A percentile compares a stretch with the other conserved stretches of the same genome.
phyloP scores from a whole-genome alignment of 2,888 invertebrate genomes.

The Habrosyne pyritoides region DNA sequence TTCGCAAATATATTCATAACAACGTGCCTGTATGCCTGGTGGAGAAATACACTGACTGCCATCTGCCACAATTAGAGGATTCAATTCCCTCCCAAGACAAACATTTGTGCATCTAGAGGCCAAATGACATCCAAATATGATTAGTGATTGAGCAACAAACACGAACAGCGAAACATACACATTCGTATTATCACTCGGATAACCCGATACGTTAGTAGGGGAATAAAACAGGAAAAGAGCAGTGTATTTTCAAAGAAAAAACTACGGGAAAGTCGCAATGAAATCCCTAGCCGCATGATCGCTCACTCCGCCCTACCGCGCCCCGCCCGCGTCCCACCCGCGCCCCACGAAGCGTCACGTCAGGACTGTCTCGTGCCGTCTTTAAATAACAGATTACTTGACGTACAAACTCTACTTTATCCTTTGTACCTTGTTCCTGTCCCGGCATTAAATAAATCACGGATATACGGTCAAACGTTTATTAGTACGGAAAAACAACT shows the following conservation, averaged over 20 bases:
- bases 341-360: constrained; percentile 14
- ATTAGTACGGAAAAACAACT: constrained; percentile 1
- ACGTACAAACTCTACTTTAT: constrained; percentile 13
- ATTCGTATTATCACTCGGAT: background rate
- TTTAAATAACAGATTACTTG: constrained; percentile 29
- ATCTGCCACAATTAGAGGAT: no score
- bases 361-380: constrained; percentile 11
- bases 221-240: constrained; percentile 14
- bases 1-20: background rate
- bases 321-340: background rate
- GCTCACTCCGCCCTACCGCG: background rate
- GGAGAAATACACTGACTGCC: no score
- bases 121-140: no score
- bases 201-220: constrained; percentile 1
- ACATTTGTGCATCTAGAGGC: no score
- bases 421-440: constrained; percentile 1
- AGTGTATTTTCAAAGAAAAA: background rate
- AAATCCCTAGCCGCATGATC: constrained; percentile 4
- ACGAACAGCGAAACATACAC: no score
- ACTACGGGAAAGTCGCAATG: background rate
- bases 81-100: no score
- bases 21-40: no score
- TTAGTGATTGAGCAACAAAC: no score
- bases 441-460: constrained; percentile 3
- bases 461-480: constrained; percentile 1